Conservation (phyloP, 2,888 invertebrate species). For the Stegophylla sp. region DNA sequence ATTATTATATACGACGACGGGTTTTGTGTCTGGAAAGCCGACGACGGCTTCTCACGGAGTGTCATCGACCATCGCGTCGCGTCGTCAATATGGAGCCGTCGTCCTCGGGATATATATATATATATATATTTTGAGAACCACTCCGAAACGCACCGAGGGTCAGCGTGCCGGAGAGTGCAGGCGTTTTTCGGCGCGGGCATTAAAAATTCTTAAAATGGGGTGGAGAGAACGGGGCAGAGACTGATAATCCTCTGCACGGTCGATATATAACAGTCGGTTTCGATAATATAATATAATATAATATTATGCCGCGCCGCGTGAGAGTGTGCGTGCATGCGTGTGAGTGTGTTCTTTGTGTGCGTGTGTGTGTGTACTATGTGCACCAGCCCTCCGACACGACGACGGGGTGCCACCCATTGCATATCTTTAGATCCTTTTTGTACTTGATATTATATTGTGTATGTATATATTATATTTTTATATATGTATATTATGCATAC, state of each 20-base stretch:
- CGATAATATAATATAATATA: too few species aligned
- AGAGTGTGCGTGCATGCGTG: background rate
- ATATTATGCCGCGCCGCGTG: background rate
- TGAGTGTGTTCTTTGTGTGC: too few species aligned
- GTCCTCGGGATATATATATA: conserved; percentile 27
- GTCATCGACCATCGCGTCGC: conserved; percentile 15
- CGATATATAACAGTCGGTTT: conserved; percentile 49
- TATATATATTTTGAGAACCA: conserved; percentile 32
- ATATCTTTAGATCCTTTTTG: conserved; percentile 58
- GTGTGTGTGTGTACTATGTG: background rate
- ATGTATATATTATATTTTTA: background rate
- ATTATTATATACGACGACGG: background rate
- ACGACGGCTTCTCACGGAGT: conserved; percentile 28
- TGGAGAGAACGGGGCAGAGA: conserved; percentile 25
- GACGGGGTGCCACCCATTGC: conserved; percentile 57
- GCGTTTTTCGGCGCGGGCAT: conserved; percentile 33
- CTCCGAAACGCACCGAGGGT: conserved; percentile 31
- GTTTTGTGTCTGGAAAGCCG: too few species aligned
- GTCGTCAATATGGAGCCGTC: background rate
- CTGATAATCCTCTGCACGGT: conserved; percentile 48
- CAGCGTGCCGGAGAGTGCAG: background rate
- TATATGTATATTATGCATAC: background rate
- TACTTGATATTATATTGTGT: background rate
- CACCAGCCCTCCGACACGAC: conserved; percentile 35
- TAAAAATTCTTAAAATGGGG: conserved; percentile 44